phyloP scores from a whole-genome alignment of 2,888 invertebrate genomes.

The Tholera decimalis region DNA sequence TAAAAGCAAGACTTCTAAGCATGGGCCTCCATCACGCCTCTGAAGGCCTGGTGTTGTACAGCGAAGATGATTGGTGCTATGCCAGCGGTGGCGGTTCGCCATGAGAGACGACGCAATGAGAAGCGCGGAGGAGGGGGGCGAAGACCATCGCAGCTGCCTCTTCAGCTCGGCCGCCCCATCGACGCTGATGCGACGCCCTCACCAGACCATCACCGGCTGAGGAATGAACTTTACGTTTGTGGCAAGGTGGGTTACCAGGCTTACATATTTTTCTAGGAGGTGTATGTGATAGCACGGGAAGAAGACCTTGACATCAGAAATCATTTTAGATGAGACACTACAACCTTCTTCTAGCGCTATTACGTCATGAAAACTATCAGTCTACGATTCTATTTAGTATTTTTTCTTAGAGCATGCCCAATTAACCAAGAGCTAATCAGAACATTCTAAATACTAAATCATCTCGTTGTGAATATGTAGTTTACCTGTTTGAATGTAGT shows the following conservation, averaged over 20 bases:
- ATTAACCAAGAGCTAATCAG: constrained; percentile 8
- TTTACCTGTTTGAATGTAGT: not conserved
- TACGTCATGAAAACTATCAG: not conserved
- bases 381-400: not conserved
- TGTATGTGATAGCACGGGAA: constrained; percentile 4
- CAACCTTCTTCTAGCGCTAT: constrained; percentile 5
- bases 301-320: not conserved
- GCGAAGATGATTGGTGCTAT: constrained; percentile 96
- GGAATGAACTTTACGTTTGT: constrained; percentile 94
- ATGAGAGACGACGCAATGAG: constrained; percentile 94
- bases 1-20: constrained; percentile 57
- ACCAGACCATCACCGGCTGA: constrained; percentile 90
- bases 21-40: constrained; percentile 58
- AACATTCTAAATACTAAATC: not conserved
- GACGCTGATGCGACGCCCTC: constrained; percentile 93
- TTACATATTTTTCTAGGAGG: constrained; percentile 7
- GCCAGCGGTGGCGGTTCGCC: constrained; percentile 96
- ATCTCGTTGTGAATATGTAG: not conserved
- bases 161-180: constrained; percentile 92
- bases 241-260: constrained; percentile 91
- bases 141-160: constrained; percentile 93
- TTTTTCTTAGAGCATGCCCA: constrained; percentile 27
- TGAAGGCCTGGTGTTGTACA: constrained; percentile 67
- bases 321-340: not conserved
- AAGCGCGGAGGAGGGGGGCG: constrained; percentile 92